Evolutionary conservation across 2,888 invertebrate species (phyloP), one percentile per base, ranked within the genome.

Genomic region (Pristionchus fissidentatus): DNA sequence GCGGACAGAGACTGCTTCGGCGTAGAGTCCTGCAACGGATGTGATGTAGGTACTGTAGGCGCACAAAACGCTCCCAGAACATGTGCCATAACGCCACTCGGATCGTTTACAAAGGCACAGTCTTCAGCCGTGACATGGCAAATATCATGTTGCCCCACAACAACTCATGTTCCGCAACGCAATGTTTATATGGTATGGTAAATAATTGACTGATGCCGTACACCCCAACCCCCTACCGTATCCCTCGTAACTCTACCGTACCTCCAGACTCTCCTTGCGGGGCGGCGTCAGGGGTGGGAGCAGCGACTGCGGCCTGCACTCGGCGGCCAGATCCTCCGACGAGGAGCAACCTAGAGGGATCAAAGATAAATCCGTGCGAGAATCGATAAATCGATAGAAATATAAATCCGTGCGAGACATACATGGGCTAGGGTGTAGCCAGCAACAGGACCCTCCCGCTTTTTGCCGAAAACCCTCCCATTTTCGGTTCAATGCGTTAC

Each of bases 1-100:
- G 75, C 75, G 10, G 75, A 46, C n/a, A 75, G 75, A 5, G 46
- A 46, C 75, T 75, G 43, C 46, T 46, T 43, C 4, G 75, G 29
- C 4, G 75, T 29, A 8, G 46, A 75, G 19, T 38, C 38, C 75
- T 75, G 75, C 3, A 29, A 55, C 3, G 55, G 8, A n/a, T 46
- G 46, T 46, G 10, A 46, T 15, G 10, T 46, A 46, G 7, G 10
- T 10, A 46, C 15, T 46, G 46, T n/a, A n/a, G n/a, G n/a, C n/a
- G n/a, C n/a, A n/a, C n/a, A n/a, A n/a, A n/a, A n/a, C n/a, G n/a
- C n/a, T n/a, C n/a, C n/a, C n/a, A n/a, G n/a, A n/a, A n/a, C n/a
- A n/a, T 46, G 46, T 46, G 46, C 46, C 46, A 46, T 15, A 46
- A 7, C 60, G 5, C n/a, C 19, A 29, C 62, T 29, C 62, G 29